Base-by-base conservation (phyloP, 2,888 invertebrate genomes). In the Ecliptopera silaceata region DNA sequence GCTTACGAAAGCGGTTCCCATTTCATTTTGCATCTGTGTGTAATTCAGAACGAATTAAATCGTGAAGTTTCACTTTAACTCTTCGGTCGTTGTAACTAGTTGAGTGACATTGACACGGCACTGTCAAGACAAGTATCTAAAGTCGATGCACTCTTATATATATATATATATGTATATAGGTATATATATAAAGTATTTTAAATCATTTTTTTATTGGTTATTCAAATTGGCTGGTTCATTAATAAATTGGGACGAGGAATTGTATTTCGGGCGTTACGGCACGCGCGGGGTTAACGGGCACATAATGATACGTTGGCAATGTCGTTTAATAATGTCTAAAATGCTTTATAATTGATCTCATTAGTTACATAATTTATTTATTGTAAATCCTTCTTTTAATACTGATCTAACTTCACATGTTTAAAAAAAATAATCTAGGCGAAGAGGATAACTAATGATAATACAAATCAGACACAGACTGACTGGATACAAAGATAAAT, bases 191-290 rank as follows among this genome's bases (percentile, higher is more conserved):
- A 58, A 39, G 2, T 1, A 11, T 38, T 11, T 59, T 18, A 54
- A 59, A 68, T 58, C 15, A 45, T 38, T 55, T 18, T 51, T 52
- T 18, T 47, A 49, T 52, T 49, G 48, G 32, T 55, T 57, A 62
- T 64, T 56, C 54, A 66, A 65, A 66, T 66, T 54, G 34, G 45
- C 29, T 56, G 44, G 31, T 46, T 59, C 45, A 60, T 74, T 76
- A 71, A 29, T 41, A n/a, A n/a, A 65, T 66, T 50, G 63, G 46
- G 55, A 65, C 69, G 76, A 67, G 70, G 69, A 72, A 74, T 75
- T 70, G 56, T 55, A 38, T 43, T 42, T 51, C 22, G 45, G 54
- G 56, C 55, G 38, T 38, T 42, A 56, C 22, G 45, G 54, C 59
- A 48, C 54, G 45, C 52, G 57, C 53, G 34, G 29, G 51, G 47